A percentile compares a stretch with the other conserved stretches of the same genome.
Conservation (phyloP, 2,113 vertebrate species). For the Vulpes vulpes region DNA sequence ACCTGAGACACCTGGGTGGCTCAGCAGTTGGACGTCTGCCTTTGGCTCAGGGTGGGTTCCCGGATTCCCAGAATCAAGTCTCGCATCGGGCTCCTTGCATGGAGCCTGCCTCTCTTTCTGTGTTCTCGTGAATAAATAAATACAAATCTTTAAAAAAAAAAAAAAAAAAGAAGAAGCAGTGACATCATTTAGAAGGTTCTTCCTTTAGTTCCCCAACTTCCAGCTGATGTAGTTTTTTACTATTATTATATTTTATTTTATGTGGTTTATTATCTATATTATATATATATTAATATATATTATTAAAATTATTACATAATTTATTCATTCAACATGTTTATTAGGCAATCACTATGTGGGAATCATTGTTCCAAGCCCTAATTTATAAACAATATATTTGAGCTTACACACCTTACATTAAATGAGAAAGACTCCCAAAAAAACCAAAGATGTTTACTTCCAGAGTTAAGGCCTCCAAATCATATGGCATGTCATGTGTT, state of each 20-base stretch:
- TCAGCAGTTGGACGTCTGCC: no score
- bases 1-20: background rate
- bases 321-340: background rate
- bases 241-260: no score
- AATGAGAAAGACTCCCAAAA: background rate
- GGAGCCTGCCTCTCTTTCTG: no score
- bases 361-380: background rate
- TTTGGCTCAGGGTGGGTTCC: no score
- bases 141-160: no score
- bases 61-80: no score
- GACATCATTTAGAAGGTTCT: background rate
- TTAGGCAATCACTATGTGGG: background rate
- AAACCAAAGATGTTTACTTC: background rate
- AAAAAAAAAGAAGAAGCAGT: background rate
- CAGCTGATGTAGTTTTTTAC: background rate
- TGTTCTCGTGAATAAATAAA: no score
- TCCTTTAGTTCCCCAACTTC: background rate
- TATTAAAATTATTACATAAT: background rate
- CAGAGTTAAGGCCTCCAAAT: background rate
- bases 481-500: background rate
- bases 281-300: no score
- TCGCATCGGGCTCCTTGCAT: no score
- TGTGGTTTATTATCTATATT: no score
- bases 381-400: background rate
- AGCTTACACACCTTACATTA: background rate